phyloP scores from a whole-genome alignment of 1,140 invertebrate species.

The Galleria mellonella region DNA sequence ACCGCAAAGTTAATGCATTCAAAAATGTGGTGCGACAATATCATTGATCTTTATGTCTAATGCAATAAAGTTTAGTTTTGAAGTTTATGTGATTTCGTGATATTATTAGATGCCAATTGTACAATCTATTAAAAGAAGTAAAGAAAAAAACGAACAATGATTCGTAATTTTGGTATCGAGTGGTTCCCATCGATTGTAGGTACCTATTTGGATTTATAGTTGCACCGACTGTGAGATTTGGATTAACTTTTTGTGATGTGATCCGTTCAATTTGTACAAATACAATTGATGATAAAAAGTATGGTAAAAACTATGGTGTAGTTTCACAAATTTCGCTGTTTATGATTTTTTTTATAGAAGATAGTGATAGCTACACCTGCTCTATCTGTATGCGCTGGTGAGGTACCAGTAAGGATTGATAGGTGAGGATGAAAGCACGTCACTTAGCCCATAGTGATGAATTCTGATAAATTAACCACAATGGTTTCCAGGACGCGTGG shows the following conservation, averaged over 20 bases:
- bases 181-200: constrained; percentile 45
- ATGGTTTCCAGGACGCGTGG: too few species aligned
- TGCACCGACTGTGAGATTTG: constrained; percentile 17
- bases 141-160: constrained; percentile 29
- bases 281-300: constrained; percentile 8
- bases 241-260: constrained; percentile 32
- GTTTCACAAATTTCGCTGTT: too few species aligned
- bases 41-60: background rate
- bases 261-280: constrained; percentile 23
- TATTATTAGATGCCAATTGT: background rate
- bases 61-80: background rate
- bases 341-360: too few species aligned
- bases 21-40: background rate
- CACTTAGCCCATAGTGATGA: too few species aligned
- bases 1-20: background rate
- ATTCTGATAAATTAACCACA: too few species aligned
- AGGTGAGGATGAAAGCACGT: too few species aligned
- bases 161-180: constrained; percentile 13
- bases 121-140: constrained; percentile 22
- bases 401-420: too few species aligned
- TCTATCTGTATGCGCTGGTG: too few species aligned
- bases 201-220: constrained; percentile 4
- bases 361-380: too few species aligned
- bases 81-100: background rate
- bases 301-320: constrained; percentile 5